Conservation (phyloP, 2,113 vertebrate species). For the Vireo altiloquus region DNA sequence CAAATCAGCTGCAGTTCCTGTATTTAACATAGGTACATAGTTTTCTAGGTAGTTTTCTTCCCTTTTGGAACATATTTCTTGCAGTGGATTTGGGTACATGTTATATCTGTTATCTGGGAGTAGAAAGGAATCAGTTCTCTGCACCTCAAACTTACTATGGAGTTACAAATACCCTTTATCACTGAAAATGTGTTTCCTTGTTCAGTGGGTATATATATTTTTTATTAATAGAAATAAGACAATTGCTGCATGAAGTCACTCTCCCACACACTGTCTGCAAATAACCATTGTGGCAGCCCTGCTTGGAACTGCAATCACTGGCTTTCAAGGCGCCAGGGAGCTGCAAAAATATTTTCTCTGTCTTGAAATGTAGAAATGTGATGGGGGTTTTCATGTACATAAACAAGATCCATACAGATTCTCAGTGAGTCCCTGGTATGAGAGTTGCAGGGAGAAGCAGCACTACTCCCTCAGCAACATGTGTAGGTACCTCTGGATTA, state of each 20-base stretch:
- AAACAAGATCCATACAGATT: background rate
- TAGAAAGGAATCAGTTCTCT: background rate
- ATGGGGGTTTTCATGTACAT: fast-evolving
- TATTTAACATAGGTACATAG: background rate
- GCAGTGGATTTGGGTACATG: background rate
- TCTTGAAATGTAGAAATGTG: background rate
- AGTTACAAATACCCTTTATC: background rate
- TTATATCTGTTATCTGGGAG: background rate
- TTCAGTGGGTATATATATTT: background rate
- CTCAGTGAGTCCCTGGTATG: background rate
- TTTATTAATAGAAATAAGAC: background rate
- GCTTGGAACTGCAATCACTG: background rate
- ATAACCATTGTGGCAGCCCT: background rate
- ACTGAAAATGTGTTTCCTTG: background rate
- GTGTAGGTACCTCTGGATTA: background rate
- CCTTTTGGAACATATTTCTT: background rate
- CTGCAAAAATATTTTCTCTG: background rate
- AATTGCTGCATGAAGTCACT: background rate
- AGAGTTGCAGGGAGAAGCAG: background rate
- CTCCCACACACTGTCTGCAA: background rate
- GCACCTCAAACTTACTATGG: background rate
- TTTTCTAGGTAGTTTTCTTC: background rate
- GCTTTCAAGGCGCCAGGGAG: background rate
- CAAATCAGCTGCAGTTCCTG: background rate
- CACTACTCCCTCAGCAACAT: background rate